These are phyloP conservation scores for Aleadryas rufinucha DNA, from an alignment of 2,113 vertebrate species.

Conservation along the genomic window DNA sequence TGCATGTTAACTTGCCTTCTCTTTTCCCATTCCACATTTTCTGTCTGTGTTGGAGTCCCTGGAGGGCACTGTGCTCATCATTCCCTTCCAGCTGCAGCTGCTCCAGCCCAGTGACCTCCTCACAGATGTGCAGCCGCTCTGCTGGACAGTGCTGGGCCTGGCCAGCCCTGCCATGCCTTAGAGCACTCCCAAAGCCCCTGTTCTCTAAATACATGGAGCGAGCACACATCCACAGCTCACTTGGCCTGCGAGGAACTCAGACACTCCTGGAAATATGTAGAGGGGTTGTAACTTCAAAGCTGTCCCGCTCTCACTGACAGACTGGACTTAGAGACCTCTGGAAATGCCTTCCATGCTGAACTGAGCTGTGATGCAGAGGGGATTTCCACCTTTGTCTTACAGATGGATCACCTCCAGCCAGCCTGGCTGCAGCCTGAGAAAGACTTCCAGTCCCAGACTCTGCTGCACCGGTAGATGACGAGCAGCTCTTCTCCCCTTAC, in stretches of 20 bases:
- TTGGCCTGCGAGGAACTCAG: not conserved
- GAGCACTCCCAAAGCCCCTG: not conserved
- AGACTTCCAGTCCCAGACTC: not conserved
- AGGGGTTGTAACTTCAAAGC: not conserved
- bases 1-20: not conserved
- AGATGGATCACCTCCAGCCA: not conserved
- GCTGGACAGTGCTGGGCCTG: not conserved
- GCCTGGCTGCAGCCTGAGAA: not conserved
- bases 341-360: not conserved
- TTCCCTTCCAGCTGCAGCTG: not conserved
- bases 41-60: not conserved
- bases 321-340: not conserved
- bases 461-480: not conserved
- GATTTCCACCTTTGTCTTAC: not conserved
- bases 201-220: not conserved
- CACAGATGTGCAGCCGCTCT: accelerated
- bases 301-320: not conserved
- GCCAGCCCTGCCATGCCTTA: not conserved
- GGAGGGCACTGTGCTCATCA: not conserved
- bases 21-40: not conserved
- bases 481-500: not conserved
- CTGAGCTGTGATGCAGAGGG: not conserved
- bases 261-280: not conserved
- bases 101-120: not conserved
- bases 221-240: not conserved